Evolutionary conservation across 2,888 invertebrate species (phyloP), one percentile per base, ranked within the genome.

Genomic region (Proisotoma minuta): DNA sequence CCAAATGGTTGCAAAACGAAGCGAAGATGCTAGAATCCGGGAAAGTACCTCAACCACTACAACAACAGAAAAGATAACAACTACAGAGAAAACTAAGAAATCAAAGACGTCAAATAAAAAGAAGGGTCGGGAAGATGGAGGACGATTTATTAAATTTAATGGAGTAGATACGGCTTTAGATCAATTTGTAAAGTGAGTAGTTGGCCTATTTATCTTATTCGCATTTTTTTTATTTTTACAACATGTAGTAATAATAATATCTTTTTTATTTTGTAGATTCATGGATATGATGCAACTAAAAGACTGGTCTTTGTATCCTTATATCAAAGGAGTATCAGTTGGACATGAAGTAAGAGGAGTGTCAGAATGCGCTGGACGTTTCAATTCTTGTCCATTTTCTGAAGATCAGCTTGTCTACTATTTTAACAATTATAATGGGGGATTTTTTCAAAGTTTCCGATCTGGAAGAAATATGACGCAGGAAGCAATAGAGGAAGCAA

Each of bases 371-470:
- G 60, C 65, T 8, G 39, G 34, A 20, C 53, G 59, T 28, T 72
- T 61, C 51, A 10, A 47, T 2, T 52, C 51, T n/a, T 64, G 64
- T 23, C 64, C 64, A 5, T 64, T 64, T 24, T 53, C 48, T 18
- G 49, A 58, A 39, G 66, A 69, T 5, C 70, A 72, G 50, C 43
- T 72, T 2, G 66, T 72, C 15, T 72, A 72, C 60, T 72, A 72
- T 29, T 72, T 72, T 43, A 72, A 72, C 49, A 72, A 72, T 50
- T 72, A 72, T 52, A 72, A 72, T 57, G 70, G 70, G 20, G 72
- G 72, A 39, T 63, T 72, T 24, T 72, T 72, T 52, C 70, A 70
- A 49, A 65, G 65, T 26, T 60, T 72, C 43, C n/a, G 69, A 34
- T 64, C 63, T 3, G 54, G 39, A 5, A 29, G 40, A 26, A 39